Base-by-base conservation (phyloP, 2,797 vertebrate species). In the Sebastes taczanowskii region DNA sequence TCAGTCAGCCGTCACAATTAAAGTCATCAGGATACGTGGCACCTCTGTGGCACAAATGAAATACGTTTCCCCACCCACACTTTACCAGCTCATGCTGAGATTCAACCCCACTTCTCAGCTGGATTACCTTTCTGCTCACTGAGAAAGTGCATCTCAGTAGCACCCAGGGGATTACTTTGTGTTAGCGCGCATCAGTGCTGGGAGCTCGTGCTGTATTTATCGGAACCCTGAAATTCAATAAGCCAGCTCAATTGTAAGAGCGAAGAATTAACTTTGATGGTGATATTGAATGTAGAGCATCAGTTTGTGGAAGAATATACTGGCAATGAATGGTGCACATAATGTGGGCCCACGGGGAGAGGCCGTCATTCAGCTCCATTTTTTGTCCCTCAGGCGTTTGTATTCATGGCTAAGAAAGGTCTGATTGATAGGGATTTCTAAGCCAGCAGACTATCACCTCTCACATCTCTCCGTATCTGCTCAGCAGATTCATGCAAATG, bases 191-290 rank as follows among this genome's bases (percentile, higher is more conserved):
- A 86, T 85, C 74, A 68, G 56, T 52, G 71, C 68, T 81, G 85
- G 68, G 61, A 88, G 82, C 83, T 82, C 65, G 11, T 73, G 71
- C 79, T 74, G 76, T 71, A 83, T 90, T 92, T 88, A 92, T 88
- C 77, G 22, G 81, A 80, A 87, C 35, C 69, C 82, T 86, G 91
- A 91, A 94, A 94, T 83, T 86, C 88, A 77, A 91, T 92, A 91
- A 89, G 79, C 60, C 67, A 65, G 83, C 84, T 90, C 80, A 72
- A 74, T 89, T 91, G 84, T 87, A 87, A 86, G 77, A 67, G 81
- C 71, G 84, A 85, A 87, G 81, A 93, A 84, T 89, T 80, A 86
- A 87, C 83, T 90, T 64, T 89, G 85, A 92, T 92, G 71, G 61
- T 73, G 87, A 89, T 85, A 61, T 80, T 91, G 89, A 91, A 91